Evolutionary conservation across 2,113 vertebrate species (phyloP).

Genomic region (Lampris incognitus): DNA sequence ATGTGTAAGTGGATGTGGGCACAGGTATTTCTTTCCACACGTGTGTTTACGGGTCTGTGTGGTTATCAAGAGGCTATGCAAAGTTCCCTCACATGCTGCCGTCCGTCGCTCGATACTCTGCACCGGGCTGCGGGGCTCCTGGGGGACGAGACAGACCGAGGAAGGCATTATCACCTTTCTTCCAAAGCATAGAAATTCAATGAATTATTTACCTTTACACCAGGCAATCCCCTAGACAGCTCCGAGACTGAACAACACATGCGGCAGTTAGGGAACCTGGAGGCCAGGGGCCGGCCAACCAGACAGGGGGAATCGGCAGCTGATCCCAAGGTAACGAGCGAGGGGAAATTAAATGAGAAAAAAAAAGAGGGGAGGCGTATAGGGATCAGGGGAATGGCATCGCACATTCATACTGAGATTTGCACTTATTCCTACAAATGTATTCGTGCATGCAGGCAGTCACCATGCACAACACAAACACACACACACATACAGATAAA

Average conservation of each 20-base stretch:
- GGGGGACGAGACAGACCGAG: slow-evolving; percentile 65
- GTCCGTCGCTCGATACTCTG: slow-evolving; percentile 27
- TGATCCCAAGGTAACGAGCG: slow-evolving; percentile 63
- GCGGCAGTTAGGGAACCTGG: slow-evolving; percentile 65
- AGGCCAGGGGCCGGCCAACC: slow-evolving; percentile 62
- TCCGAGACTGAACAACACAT: slow-evolving; percentile 50
- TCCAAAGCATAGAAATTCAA: slow-evolving; percentile 70
- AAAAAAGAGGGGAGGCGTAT: slow-evolving; percentile 42
- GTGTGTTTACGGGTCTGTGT: slow-evolving; percentile 29
- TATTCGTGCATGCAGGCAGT: too few relatives aligned
- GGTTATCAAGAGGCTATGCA: slow-evolving; percentile 62
- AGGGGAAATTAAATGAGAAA: slow-evolving; percentile 74
- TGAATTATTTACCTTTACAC: slow-evolving; percentile 77
- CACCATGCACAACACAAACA: neutral
- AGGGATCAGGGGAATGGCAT: slow-evolving; percentile 43
- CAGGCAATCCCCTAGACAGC: slow-evolving; percentile 61
- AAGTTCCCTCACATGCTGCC: slow-evolving; percentile 45
- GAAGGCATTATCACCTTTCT: slow-evolving; percentile 81
- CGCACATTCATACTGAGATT: slow-evolving; percentile 17
- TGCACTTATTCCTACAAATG: neutral
- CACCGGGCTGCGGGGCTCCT: slow-evolving; percentile 49
- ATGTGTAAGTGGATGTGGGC: neutral
- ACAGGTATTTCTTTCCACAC: neutral
- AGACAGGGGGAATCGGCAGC: slow-evolving; percentile 57
- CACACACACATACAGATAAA: neutral